Base-by-base conservation (phyloP, 1,140 invertebrate species). In the Ceratosolen solmsi region DNA sequence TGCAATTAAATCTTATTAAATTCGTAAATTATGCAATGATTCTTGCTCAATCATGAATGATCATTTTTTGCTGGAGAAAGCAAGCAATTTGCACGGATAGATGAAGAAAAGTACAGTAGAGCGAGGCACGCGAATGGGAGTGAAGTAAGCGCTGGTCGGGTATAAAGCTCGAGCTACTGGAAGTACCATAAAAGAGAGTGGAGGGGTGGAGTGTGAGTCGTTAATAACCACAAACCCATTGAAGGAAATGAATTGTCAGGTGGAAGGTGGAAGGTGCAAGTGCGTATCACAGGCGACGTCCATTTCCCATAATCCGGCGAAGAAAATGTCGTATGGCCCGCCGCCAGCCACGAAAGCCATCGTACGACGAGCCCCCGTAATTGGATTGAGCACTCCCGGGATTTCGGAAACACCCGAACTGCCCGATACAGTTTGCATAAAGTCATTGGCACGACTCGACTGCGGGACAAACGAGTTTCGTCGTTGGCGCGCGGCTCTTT, bases 371-470 rank as follows among this genome's bases (percentile, higher is more conserved):
- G 25, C 41, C 38, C 63, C 36, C 79, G 70, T 85, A 85, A 85
- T 85, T 85, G 83, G 85, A 85, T 85, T 80, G 79, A 82, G 83
- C 80, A 83, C 82, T 83, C 77, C 68, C 83, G 80, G 83, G 82
- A 85, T 85, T 84, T 85, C 82, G 83, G 83, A 84, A 85, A 85
- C 83, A 85, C 78, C 76, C 82, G 60, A 84, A 85, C 83, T 85
- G 84, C 84, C 82, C 79, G 70, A 83, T 84, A 79, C 73, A 75
- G 74, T 82, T 82, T 73, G 70, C 81, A 82, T 82, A 82, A 78
- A 78, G 70, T 75, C 51, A 76, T 81, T 33, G 27, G 80, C 36
- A 15, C 58, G 58, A 65, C 33, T 76, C 51, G 38, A 9, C 41
- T 58, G 30, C 71, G 49, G 17, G 17, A 38, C 25, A 76, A 78